Percentiles rank a stretch among this genome's conserved stretches.
Evolutionary conservation across 2,113 vertebrate genomes (phyloP).

Genomic region (Gnathonemus longibarbis): DNA sequence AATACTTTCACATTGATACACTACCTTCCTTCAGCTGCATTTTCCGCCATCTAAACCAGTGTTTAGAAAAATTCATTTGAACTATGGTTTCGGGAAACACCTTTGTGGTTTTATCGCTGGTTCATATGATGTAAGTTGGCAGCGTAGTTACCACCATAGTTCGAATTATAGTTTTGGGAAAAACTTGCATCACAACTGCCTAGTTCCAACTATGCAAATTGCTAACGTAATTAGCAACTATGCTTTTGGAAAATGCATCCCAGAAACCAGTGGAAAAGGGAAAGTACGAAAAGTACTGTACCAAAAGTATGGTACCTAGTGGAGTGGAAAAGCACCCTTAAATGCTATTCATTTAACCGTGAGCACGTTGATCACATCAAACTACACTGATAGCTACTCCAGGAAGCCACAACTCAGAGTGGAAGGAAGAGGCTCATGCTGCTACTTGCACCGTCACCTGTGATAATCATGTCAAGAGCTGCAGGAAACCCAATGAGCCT

Average conservation of each 20-base stretch:
- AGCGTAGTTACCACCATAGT: background rate
- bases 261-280: background rate
- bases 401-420: background rate
- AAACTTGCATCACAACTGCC: background rate
- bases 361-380: background rate
- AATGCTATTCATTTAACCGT: background rate
- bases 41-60: background rate
- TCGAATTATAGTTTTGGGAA: background rate
- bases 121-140: background rate
- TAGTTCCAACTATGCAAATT: background rate
- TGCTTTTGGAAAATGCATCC: background rate
- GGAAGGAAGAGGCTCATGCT: background rate
- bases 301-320: background rate
- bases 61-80: background rate
- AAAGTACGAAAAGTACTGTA: background rate
- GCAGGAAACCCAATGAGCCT: conserved; percentile 77
- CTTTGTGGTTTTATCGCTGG: background rate
- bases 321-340: background rate
- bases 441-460: conserved; percentile 55
- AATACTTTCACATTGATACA: background rate
- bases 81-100: background rate
- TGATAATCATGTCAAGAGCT: conserved; percentile 80
- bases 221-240: background rate
- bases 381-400: background rate
- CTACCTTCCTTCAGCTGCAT: background rate